These are phyloP conservation scores for Synergus umbraculus DNA, from an alignment of 2,888 invertebrate species.

Conservation along the genomic window DNA sequence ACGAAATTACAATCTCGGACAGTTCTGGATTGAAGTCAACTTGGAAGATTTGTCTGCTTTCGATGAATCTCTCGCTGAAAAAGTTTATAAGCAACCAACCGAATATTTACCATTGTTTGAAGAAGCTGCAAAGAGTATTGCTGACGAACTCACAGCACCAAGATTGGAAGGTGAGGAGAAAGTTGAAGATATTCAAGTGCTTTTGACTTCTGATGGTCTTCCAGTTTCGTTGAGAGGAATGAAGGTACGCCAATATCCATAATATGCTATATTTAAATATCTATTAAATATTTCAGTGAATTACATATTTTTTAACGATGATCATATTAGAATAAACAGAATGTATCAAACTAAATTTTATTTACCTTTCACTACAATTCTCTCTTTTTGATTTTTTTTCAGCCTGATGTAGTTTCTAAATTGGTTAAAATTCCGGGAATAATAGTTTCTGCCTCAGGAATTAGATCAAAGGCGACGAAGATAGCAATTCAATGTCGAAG, in stretches of 20 bases:
- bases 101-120: constrained; percentile 97
- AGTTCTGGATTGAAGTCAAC: constrained; percentile 94
- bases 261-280: neutral
- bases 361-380: no score
- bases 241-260: constrained; percentile 82
- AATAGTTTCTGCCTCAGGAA: constrained; percentile 94
- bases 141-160: constrained; percentile 97
- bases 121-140: constrained; percentile 97
- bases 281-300: no score
- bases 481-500: constrained; percentile 97
- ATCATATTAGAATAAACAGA: neutral
- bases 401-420: constrained; percentile 95
- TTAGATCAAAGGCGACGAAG: constrained; percentile 96
- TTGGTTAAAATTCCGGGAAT: constrained; percentile 98
- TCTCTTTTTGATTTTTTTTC: constrained; percentile 59
- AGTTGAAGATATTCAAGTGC: constrained; percentile 94
- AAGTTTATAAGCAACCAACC: constrained; percentile 93
- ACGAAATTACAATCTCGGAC: constrained; percentile 92
- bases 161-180: constrained; percentile 93
- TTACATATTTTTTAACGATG: no score
- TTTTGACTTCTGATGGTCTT: constrained; percentile 90
- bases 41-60: constrained; percentile 96
- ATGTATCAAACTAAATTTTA: no score
- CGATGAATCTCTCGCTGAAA: constrained; percentile 95
- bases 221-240: constrained; percentile 90